Percentiles rank a stretch among this genome's conserved stretches.
Evolutionary conservation across 2,113 vertebrate genomes (phyloP).

Genomic region (Xiphorhynchus elegans): DNA sequence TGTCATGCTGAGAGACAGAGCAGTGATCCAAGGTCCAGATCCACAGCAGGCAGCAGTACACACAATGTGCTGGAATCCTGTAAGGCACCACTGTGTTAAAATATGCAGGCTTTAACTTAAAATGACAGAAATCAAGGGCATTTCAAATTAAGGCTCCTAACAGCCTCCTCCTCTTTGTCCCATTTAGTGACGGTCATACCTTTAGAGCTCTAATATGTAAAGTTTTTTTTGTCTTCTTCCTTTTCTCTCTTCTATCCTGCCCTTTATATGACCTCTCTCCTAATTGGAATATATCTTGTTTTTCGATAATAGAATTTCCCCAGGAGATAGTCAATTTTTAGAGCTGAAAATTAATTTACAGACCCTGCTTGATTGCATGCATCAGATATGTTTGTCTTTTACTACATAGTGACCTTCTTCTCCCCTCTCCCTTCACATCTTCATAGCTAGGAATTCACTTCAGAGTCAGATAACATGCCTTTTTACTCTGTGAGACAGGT

Average conservation of each 20-base stretch:
- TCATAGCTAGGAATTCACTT: constrained; percentile 6
- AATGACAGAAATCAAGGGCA: constrained; percentile 60
- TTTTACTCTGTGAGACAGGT: neutral
- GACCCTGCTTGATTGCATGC: constrained; percentile 44
- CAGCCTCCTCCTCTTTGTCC: constrained; percentile 13
- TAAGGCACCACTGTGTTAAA: constrained; percentile 35
- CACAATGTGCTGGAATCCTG: constrained; percentile 1
- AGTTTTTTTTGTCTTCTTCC: neutral
- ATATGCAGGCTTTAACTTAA: constrained; percentile 53
- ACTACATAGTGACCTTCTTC: constrained; percentile 56
- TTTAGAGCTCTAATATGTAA: constrained; percentile 13
- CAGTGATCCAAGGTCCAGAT: constrained; percentile 46
- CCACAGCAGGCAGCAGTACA: constrained; percentile 41
- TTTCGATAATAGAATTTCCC: constrained; percentile 71
- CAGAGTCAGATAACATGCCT: neutral
- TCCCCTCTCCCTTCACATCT: constrained; percentile 28
- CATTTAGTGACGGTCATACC: neutral
- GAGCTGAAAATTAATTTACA: constrained; percentile 67
- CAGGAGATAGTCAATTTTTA: constrained; percentile 63
- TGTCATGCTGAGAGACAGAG: constrained; percentile 50
- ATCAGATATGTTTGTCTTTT: constrained; percentile 66
- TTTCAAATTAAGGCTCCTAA: constrained; percentile 38
- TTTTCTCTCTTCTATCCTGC: constrained; percentile 35
- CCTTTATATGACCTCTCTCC: constrained; percentile 48
- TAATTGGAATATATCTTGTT: constrained; percentile 70